Base-by-base conservation (phyloP, 2,797 vertebrate species). In the Clarias platycephalus region DNA sequence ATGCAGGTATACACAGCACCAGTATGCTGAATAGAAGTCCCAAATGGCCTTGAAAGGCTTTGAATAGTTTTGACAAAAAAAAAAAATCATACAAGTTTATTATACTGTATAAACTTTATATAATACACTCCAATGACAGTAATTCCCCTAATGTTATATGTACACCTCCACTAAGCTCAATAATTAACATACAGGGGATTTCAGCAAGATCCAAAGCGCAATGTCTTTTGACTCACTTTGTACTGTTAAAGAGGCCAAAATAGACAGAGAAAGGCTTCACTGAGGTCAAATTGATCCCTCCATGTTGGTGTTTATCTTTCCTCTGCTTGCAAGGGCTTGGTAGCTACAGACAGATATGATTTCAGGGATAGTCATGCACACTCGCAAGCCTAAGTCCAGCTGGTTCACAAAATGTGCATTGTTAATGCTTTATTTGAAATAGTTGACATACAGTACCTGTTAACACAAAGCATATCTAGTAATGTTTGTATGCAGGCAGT, bases 101-200 rank as follows among this genome's bases (percentile, higher is more conserved):
- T 63, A 79, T 15, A 40, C 37, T 6, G 31, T 4, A 40, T 49
- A 55, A 40, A 67, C 37, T 26, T 40, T 40, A 40, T 40, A 40
- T 40, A 40, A 40, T 40, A 40, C 5, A 44, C 55, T 40, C 63
- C 5, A 67, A 26, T 75, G 28, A 72, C 64, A 37, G 28, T 28
- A 28, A 34, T 10, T 37, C 57, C 26, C 66, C 12, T 49, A 18
- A 18, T 55, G 44, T 71, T 82, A 71, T 71, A 81, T 67, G 28
- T 80, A 57, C 49, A 40, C 66, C 53, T 28, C 60, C 16, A 18
- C 16, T 62, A 28, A 81, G 22, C 77, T 86, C 72, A 89, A 89
- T 86, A 88, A 86, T 89, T 87, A 58, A 87, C 85, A 80, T 78
- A 81, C 58, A 74, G 80, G 31, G 82, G 84, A 87, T 82, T 86